Base-by-base conservation (phyloP, 2,113 vertebrate genomes). In the Haemorhous mexicanus region DNA sequence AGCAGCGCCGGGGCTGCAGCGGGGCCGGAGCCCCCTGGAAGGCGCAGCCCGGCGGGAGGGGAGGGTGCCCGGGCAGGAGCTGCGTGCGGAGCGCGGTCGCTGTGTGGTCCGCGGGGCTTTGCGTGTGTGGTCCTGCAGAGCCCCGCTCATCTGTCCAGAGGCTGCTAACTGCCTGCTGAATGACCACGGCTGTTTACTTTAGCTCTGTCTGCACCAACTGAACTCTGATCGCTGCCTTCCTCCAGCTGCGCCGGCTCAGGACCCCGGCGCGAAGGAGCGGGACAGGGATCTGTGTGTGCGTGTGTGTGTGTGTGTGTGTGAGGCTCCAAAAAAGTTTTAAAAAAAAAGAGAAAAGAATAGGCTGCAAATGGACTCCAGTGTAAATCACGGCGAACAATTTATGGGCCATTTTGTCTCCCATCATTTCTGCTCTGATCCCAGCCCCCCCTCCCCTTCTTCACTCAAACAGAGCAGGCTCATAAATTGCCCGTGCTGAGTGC, bases 181-280 rank as follows among this genome's bases (percentile, higher is more conserved):
- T 99, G 99, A 98, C 99, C 99, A 98, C 98, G 98, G 91, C 97
- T 99, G 99, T 99, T 99, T 99, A 99, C 99, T 99, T 99, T 99
- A 99, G 98, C 98, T 99, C 99, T 99, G 99, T 99, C 99, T 99
- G 99, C 99, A 99, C 98, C 98, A 97, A 97, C 98, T 98, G 98
- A 98, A 97, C 98, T 98, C 98, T 96, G 98, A 98, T 98, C 97
- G 97, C 98, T 98, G 98, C 98, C 98, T 99, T 98, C 98, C 98
- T 99, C 99, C 99, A 99, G 99, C 99, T 99, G 99, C 98, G 97
- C 98, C 98, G 98, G 98, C 99, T 99, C 99, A 99, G 98, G 98
- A 97, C 96, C 98, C 95, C 96, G 20, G 78, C 69, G 96, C 4
- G 82, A 79, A 95, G 90, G 96, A 89, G 95, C 18, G 22, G 79